Percentiles rank a stretch among this genome's conserved stretches.
Evolutionary conservation across 2,113 vertebrate species (phyloP).

Genomic region (Papio anubis): DNA sequence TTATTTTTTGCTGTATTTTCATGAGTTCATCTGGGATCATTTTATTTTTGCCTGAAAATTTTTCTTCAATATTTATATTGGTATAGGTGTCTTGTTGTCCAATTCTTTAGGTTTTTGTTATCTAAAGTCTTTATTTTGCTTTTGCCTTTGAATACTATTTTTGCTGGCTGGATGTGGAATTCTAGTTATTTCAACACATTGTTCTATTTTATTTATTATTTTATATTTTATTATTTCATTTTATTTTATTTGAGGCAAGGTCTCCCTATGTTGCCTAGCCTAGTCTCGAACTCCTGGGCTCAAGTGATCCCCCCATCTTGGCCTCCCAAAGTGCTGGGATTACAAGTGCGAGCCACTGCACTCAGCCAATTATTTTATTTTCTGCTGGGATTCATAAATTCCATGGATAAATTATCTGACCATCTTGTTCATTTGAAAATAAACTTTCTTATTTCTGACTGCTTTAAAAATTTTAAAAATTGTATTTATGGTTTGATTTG

Average conservation of each 20-base stretch:
- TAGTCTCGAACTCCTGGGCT: no score
- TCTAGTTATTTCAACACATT: background rate
- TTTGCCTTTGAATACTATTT: background rate
- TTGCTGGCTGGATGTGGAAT: background rate
- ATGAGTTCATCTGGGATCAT: background rate
- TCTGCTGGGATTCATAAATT: background rate
- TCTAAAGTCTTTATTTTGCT: background rate
- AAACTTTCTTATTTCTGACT: background rate
- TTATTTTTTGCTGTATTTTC: conserved; percentile 11
- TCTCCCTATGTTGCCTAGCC: no score
- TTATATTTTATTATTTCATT: background rate
- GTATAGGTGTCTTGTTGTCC: background rate
- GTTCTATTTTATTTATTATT: background rate
- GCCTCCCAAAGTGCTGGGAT: no score
- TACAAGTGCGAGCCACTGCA: no score
- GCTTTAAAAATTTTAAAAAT: background rate
- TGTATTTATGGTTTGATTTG: background rate
- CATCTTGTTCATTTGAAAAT: background rate
- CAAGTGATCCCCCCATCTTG: no score
- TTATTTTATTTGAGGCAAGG: no score
- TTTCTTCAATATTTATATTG: background rate
- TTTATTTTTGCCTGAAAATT: background rate
- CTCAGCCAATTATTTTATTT: no score
- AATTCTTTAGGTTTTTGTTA: background rate
- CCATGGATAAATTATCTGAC: background rate